Evolutionary conservation across 2,888 invertebrate species (phyloP).

Genomic region (Cephus spinipes): DNA sequence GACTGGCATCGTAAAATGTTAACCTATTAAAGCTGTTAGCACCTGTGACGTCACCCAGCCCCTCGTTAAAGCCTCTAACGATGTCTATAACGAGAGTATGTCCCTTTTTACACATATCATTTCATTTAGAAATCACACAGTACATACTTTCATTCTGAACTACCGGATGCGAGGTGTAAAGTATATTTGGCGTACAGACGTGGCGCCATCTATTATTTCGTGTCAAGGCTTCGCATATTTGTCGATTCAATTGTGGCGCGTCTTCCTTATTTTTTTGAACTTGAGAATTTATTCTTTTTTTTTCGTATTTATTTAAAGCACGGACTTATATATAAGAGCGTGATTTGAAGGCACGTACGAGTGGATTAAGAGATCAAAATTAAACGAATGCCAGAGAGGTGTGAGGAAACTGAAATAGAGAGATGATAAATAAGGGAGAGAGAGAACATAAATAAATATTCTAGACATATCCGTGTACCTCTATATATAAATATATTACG

Average conservation of each 20-base stretch:
- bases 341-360: background rate
- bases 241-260: background rate
- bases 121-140: background rate
- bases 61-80: background rate
- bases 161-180: background rate
- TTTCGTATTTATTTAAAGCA: background rate
- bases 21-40: background rate
- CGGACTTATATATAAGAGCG: no score
- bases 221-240: background rate
- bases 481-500: slow-evolving; percentile 16
- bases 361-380: background rate
- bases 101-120: background rate
- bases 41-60: background rate
- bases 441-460: background rate
- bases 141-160: background rate
- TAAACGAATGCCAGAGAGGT: background rate
- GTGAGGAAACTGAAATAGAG: background rate
- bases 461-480: slow-evolving; percentile 52
- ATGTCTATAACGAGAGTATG: background rate
- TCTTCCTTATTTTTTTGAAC: background rate
- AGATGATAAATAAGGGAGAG: background rate
- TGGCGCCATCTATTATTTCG: background rate
- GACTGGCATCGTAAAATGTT: background rate
- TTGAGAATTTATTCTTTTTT: background rate
- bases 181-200: background rate